Evolutionary conservation across 2,797 vertebrate species (phyloP).

Genomic region (Anguilla obscura): DNA sequence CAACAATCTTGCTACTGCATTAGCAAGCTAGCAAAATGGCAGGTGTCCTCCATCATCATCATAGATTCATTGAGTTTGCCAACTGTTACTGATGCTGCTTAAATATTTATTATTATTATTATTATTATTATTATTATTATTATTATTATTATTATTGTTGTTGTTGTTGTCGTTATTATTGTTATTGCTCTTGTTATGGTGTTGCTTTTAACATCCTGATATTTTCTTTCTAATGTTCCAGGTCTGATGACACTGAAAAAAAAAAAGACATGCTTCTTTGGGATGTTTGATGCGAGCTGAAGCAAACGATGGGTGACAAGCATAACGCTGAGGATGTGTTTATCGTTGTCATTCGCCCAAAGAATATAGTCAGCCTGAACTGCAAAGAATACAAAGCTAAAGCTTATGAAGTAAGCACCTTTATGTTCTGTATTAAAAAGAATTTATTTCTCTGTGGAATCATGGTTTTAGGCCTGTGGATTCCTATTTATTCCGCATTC

Average conservation of each 20-base stretch:
- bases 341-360: constrained; percentile 94
- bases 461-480: background rate
- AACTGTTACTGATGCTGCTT: no score
- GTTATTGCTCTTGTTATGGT: background rate
- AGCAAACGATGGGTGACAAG: constrained; percentile 85
- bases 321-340: constrained; percentile 86
- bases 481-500: no score
- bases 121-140: no score
- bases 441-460: background rate
- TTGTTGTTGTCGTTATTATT: background rate
- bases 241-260: constrained; percentile 23
- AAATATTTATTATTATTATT: no score
- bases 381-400: constrained; percentile 97
- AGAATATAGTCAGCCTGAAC: constrained; percentile 91
- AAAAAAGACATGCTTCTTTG: background rate
- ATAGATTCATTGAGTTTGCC: no score
- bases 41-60: no score
- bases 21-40: no score
- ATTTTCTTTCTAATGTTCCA: constrained; percentile 1
- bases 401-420: constrained; percentile 86
- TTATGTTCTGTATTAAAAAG: background rate
- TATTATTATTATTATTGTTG: background rate
- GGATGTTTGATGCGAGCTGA: constrained; percentile 19
- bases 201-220: background rate
- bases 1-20: no score